Evolutionary conservation across 2,797 vertebrate genomes (phyloP).

Genomic region (Phrynocephalus forsythii): DNA sequence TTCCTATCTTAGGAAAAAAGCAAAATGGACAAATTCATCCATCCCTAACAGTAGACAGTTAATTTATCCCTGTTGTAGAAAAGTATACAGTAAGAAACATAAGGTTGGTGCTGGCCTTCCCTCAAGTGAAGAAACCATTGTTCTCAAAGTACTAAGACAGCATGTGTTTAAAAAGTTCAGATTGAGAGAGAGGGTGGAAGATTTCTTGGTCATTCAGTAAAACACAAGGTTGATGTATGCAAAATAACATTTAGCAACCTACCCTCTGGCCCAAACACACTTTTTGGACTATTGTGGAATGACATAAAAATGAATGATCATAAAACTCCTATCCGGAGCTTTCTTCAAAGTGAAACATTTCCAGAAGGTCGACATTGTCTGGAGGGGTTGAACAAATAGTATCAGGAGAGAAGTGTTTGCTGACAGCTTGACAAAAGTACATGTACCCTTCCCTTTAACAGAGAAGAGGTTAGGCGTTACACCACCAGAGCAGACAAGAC

Average conservation of each 20-base stretch:
- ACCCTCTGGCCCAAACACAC: neutral
- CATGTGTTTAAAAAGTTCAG: neutral
- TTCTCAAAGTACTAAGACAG: neutral
- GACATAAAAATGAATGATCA: slow-evolving; percentile 38
- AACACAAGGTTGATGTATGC: neutral
- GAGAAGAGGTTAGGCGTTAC: slow-evolving; percentile 62
- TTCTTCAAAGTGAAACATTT: slow-evolving; percentile 70
- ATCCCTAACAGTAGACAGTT: neutral
- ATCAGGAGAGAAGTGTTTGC: slow-evolving; percentile 73
- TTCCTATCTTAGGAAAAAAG: no score
- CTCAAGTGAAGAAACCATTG: neutral
- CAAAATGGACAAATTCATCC: no score
- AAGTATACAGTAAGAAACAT: neutral
- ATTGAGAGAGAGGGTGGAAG: slow-evolving; percentile 10
- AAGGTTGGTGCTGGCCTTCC: neutral
- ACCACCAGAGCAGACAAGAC: slow-evolving; percentile 63
- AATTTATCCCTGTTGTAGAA: no score
- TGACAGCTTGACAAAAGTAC: slow-evolving; percentile 80
- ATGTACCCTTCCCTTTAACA: slow-evolving; percentile 61
- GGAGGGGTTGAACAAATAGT: slow-evolving; percentile 69
- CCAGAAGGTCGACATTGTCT: slow-evolving; percentile 62
- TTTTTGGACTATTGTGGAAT: neutral
- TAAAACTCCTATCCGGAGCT: slow-evolving; percentile 51
- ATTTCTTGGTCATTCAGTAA: slow-evolving; percentile 2
- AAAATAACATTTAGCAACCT: neutral